Base-by-base conservation (phyloP, 2,113 vertebrate species). In the Gymnocephalus cernua region DNA sequence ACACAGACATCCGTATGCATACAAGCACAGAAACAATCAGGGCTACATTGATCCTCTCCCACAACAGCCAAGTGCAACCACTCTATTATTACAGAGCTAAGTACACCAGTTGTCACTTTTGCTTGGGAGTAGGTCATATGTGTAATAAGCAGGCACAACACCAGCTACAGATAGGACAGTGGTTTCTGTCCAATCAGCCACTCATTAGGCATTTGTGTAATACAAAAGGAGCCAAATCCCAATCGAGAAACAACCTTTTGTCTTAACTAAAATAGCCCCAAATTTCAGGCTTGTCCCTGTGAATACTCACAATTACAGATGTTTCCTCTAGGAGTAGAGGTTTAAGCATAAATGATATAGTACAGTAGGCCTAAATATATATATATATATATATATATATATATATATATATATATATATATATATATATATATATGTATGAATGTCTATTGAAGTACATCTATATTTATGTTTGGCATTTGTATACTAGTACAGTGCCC, bases 51-150 rank as follows among this genome's bases (percentile, higher is more conserved):
- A 70, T 83, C 51, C 53, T 25, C 27, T 41, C 14, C 47, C 16
- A 32, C 53, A 7, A 27, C 64, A 48, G 45, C 6, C 32, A 61
- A 85, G 23, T 41, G 51, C 58, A 74, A 61, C 14, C 27, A 54
- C 68, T 82, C 48, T 27, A 21, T 25, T 14, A 23, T 4, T 23
- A 67, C 63, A 62, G 44, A 51, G 71, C 61, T 35, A 73, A 68
- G 68, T 71, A 51, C 23, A 82, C 32, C 47, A 59, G 59, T 56
- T 50, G n/a, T 53, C 14, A 0, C n/a, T 75, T 63, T 76, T 45
- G 27, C 54, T 41, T 10, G 27, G 18, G 45, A 54, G 18, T 19
- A 29, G 47, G 56, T 74, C 61, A 53, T 23, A 68, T 67, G 51
- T 45, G 5, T 32, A 79, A 82, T 73, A 25, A 64, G 10, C 4